Base-by-base conservation (phyloP, 2,797 vertebrate genomes). In the Smutsia gigantea region DNA sequence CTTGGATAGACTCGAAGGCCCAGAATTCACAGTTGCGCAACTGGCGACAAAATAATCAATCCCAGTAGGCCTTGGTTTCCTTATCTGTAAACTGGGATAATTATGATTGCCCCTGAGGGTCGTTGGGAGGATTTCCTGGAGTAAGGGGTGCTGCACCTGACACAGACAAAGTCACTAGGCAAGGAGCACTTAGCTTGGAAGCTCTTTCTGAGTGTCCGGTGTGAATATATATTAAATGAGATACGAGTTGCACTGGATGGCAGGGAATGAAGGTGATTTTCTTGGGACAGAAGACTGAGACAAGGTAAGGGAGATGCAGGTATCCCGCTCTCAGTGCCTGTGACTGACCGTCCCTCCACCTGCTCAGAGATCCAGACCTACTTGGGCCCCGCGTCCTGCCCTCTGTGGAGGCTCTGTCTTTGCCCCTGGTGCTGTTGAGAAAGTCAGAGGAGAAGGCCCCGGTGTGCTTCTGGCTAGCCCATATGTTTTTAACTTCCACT, bases 361-460 rank as follows among this genome's bases (percentile, higher is more conserved):
- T 7, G 3, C 27, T 55, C 23, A 31, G 78, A 81, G 15, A 64
- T 14, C 13, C 29, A 4, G 37, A 23, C 3, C 1, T 12, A 0
- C 15, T 0, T 14, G 11, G 71, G 14, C 5, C 57, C 51, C 2
- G 0, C 0, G 1, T 8, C 34, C 17, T 53, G 13, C 2, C 46
- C n/a, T 13, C n/a, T 77, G 46, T 21, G 64, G 15, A 4, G 57
- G 18, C n/a, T 69, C 51, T 72, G 23, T 31, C n/a, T 6, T 63
- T 37, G 31, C 4, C 37, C 34, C 25, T 2, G 17, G 27, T 9
- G 31, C 25, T 29, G 37, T 7, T 49, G 10, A 71, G 71, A 51
- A n/a, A 34, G 0, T 83, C 42, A 83, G 68, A 29, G 51, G 34
- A 57, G 8, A 42, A 87, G 15, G n/a, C 23, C 4, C 6, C n/a